These are phyloP conservation scores for Ganaspis sp. DNA, from an alignment of 1,140 invertebrate species.

Conservation along the genomic window DNA sequence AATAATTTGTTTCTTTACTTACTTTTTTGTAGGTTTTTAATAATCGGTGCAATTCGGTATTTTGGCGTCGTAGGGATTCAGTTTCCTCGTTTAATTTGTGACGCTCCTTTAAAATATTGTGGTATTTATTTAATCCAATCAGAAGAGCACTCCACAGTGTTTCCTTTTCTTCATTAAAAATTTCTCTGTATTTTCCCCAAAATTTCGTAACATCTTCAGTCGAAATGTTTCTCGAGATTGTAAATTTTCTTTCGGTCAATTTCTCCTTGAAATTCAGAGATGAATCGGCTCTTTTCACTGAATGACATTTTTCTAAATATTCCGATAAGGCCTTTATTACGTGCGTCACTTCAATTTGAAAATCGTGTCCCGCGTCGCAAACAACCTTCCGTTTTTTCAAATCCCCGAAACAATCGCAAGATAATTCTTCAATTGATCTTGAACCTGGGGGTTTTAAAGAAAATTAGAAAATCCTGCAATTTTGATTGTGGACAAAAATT, in stretches of 20 bases:
- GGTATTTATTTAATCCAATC: conserved; percentile 77
- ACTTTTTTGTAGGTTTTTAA: conserved; percentile 63
- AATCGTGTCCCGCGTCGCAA: conserved; percentile 73
- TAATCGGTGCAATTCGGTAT: conserved; percentile 76
- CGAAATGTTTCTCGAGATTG: conserved; percentile 74
- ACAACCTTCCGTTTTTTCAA: conserved; percentile 43
- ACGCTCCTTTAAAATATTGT: conserved; percentile 76
- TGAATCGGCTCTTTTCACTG: conserved; percentile 61
- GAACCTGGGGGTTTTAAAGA: too few species aligned
- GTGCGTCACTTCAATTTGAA: conserved; percentile 77
- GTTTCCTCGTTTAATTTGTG: conserved; percentile 75
- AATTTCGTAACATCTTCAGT: conserved; percentile 74
- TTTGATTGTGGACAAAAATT: too few species aligned
- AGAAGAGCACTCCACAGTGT: conserved; percentile 77
- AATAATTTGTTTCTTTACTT: background rate
- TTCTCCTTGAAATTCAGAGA: conserved; percentile 46
- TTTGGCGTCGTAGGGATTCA: conserved; percentile 75
- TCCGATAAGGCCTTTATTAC: conserved; percentile 76
- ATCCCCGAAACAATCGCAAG: background rate
- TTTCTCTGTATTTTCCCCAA: conserved; percentile 74
- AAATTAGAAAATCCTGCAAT: too few species aligned
- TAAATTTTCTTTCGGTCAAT: conserved; percentile 55
- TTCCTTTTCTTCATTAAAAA: conserved; percentile 73
- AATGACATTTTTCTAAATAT: conserved; percentile 73
- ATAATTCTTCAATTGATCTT: conserved; percentile 31